Percentiles rank a stretch among this genome's conserved stretches.
Evolutionary conservation across 2,888 invertebrate species (phyloP).

Genomic region (Lacanobia wlatinum): DNA sequence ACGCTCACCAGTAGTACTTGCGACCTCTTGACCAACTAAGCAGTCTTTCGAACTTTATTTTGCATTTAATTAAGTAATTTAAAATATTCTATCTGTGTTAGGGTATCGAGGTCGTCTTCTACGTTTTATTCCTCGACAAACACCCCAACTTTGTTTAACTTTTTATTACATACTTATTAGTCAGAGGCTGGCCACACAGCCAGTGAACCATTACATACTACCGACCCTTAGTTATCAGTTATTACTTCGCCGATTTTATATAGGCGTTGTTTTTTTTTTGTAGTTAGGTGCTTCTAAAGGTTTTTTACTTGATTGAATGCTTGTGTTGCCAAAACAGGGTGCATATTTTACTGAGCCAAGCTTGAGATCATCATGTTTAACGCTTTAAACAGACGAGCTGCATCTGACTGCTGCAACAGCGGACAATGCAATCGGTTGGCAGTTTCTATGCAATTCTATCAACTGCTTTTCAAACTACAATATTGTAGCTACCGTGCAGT

Average conservation of each 20-base stretch:
- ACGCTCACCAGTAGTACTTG: too few species aligned
- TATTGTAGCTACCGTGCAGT: not conserved
- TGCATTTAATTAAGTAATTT: not conserved
- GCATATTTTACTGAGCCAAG: slow-evolving; percentile 9
- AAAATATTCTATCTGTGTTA: not conserved
- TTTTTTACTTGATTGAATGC: slow-evolving; percentile 13
- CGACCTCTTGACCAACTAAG: too few species aligned
- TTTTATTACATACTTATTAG: slow-evolving; percentile 5
- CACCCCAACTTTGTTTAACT: not conserved
- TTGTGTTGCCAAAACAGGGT: slow-evolving; percentile 8
- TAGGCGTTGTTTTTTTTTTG: too few species aligned
- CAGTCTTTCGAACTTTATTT: not conserved
- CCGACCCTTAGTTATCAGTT: too few species aligned
- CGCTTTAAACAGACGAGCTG: not conserved
- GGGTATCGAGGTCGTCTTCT: too few species aligned
- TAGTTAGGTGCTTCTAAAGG: too few species aligned
- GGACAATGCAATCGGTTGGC: not conserved
- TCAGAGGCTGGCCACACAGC: slow-evolving; percentile 23
- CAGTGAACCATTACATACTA: too few species aligned
- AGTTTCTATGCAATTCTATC: too few species aligned
- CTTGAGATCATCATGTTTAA: not conserved
- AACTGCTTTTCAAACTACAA: not conserved
- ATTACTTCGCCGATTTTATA: too few species aligned
- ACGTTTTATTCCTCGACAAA: slow-evolving; percentile 14
- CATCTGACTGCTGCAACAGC: not conserved